Evolutionary conservation across 1,140 invertebrate genomes (phyloP), one percentile per base, ranked within the genome.

Genomic region (Dendrolimus punctatus): DNA sequence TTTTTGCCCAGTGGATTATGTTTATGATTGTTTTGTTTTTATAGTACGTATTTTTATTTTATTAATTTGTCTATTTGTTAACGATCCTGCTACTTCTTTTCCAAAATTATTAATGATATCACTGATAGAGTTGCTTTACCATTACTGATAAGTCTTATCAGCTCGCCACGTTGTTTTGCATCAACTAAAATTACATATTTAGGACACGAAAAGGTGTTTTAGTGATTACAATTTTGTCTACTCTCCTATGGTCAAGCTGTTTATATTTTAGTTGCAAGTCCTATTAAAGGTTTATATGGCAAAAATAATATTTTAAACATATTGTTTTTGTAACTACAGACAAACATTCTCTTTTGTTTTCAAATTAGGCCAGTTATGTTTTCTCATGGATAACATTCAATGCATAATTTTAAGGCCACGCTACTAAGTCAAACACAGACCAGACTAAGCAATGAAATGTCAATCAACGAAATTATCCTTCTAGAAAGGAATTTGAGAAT

Each of bases 121-220:
- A 76, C 73, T 73, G 76, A 74, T 65, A 77, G 75, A 83, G 80
- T 82, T 85, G 68, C 74, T 79, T 82, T 85, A 85, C 83, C 81
- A 64, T 50, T 64, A 51, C 57, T 73, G 80, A 83, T 83, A 85
- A 75, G 60, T 65, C 49, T 81, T 85, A 85, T 82, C 81, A 60
- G 47, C 48, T 60, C 68, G 58, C 67, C 55, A 68, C 61, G 60
- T 64, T 64, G 54, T 62, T 70, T 10, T 71, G 55, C 56, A 61
- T 59, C 62, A 55, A 39, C 49, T 51, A 62, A 48, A 49, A 62
- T 55, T 62, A 57, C 64, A 62, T 51, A 59, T 60, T 62, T 56
- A 43, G 51, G 57, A 47, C 50, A 49, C 42, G 39, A 9, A 46
- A 8, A n/a, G 48, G 44, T 49, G 9, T 53, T n/a, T 42, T 53